Evolutionary conservation across 2,113 vertebrate genomes (phyloP), one percentile per base, ranked within the genome.

Genomic region (Drymodes brunneopygia): DNA sequence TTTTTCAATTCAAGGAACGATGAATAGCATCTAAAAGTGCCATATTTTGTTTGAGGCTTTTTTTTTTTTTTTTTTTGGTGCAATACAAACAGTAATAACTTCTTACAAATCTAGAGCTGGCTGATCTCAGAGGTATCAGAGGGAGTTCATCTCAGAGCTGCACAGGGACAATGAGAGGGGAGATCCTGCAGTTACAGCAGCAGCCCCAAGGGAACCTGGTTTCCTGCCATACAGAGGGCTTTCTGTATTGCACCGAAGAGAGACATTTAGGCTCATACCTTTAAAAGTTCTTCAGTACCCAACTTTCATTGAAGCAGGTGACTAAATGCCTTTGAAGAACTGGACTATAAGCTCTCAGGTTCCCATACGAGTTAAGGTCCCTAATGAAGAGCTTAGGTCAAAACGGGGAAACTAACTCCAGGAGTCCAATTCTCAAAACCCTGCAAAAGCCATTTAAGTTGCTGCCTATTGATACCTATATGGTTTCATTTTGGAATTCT

Each of bases 1-100:
- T 86, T 50, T 77, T 74, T 72, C 27, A 58, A 33, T 72, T 29
- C 69, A 18, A 36, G 8, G 15, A 71, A 45, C 1, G 75, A 54
- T 1, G 0, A 40, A 29, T 27, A 57, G 18, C 25, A 61, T 45
- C 33, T 5, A 4, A 27, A 85, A 64, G 6, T 29, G 18, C 7
- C 50, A 12, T 45, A 7, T 20, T 51, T 78, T 28, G 24, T 4
- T 47, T n/a, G 5, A 1, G 6, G 2, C 1, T 9, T 20, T 45
- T 14, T 23, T 38, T 2, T 56, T 22, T 36, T 40, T 48, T 19
- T 23, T 38, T 2, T 60, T 22, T 36, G 35, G 45, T 22, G 2
- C 24, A 82, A 65, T 57, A 44, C 19, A 38, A 86, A 51, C 10
- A 61, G 7, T 48, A 53, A 73, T 61, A 69, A 53, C 36, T 45